Evolutionary conservation across 2,113 vertebrate species (phyloP).

Genomic region (Nesoenas mayeri): DNA sequence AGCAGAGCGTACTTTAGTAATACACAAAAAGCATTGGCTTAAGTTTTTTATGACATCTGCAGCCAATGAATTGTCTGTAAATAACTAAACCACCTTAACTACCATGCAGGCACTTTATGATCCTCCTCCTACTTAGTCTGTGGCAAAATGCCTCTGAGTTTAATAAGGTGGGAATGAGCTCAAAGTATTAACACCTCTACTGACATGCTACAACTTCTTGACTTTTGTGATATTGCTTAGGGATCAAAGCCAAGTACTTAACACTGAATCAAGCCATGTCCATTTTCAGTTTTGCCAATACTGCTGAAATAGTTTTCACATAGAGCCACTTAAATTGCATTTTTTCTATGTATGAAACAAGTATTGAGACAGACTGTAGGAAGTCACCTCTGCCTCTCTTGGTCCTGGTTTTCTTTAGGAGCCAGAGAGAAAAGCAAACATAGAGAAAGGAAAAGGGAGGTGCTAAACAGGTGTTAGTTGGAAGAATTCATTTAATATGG

Average conservation of each 20-base stretch:
- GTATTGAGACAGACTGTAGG: not conserved
- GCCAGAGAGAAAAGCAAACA: not conserved
- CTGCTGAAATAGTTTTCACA: not conserved
- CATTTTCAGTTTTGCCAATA: not conserved
- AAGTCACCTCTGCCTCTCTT: not conserved
- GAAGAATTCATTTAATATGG: not conserved
- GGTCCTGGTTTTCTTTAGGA: not conserved
- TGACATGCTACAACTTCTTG: not conserved
- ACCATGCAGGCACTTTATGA: not conserved
- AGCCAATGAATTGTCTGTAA: not conserved
- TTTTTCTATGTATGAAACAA: not conserved
- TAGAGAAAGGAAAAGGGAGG: not conserved
- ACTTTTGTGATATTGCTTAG: not conserved
- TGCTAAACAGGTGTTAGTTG: not conserved
- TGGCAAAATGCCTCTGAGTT: not conserved
- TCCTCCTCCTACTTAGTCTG: not conserved
- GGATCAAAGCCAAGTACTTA: not conserved
- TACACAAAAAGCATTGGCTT: not conserved
- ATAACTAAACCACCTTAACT: not conserved
- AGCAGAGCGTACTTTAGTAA: not conserved
- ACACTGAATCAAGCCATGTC: not conserved
- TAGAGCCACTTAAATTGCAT: not conserved
- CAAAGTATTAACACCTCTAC: fast-evolving
- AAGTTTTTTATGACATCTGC: not conserved
- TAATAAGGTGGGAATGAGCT: not conserved